These are phyloP conservation scores for Drosophila leonis DNA, from an alignment of 2,888 invertebrate genomes.

Conservation along the genomic window DNA sequence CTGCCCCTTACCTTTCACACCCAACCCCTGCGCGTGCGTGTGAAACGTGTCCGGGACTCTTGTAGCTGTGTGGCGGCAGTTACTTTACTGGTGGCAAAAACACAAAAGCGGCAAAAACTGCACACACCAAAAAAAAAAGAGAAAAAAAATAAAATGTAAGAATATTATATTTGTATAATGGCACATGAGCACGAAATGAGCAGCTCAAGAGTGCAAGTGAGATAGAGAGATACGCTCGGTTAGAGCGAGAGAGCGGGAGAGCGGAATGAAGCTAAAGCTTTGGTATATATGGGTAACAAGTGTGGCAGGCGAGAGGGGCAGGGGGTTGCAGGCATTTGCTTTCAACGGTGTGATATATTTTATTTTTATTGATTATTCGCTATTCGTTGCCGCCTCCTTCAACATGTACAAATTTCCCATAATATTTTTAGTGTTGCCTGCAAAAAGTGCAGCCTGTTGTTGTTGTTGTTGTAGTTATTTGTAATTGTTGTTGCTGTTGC, in stretches of 20 bases:
- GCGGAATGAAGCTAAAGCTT: conserved; percentile 1
- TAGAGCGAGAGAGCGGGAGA: conserved; percentile 2
- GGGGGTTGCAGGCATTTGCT: conserved; percentile 41
- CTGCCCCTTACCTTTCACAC: not conserved
- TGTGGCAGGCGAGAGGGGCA: not conserved
- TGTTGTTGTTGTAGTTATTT: conserved; percentile 16
- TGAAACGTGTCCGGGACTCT: conserved; percentile 58
- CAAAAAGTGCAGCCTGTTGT: conserved; percentile 38
- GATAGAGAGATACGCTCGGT: conserved; percentile 17
- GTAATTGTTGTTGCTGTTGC: conserved; percentile 25
- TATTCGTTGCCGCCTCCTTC: conserved; percentile 47
- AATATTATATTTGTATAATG: conserved; percentile 80
- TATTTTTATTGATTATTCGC: conserved; percentile 80
- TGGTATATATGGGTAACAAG: conserved; percentile 11
- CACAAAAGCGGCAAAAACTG: conserved; percentile 67
- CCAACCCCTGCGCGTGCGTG: conserved; percentile 77
- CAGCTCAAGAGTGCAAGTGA: conserved; percentile 45
- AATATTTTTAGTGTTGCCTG: conserved; percentile 61
- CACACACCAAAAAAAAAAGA: conserved; percentile 44
- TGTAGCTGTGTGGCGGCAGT: conserved; percentile 60
- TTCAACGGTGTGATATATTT: conserved; percentile 79
- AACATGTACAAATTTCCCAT: conserved; percentile 71
- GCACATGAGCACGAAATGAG: conserved; percentile 79
- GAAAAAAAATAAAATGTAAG: conserved; percentile 50
- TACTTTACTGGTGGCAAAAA: conserved; percentile 71